Base-by-base conservation (phyloP, 2,797 vertebrate species). In the Geotrypetes seraphini region DNA sequence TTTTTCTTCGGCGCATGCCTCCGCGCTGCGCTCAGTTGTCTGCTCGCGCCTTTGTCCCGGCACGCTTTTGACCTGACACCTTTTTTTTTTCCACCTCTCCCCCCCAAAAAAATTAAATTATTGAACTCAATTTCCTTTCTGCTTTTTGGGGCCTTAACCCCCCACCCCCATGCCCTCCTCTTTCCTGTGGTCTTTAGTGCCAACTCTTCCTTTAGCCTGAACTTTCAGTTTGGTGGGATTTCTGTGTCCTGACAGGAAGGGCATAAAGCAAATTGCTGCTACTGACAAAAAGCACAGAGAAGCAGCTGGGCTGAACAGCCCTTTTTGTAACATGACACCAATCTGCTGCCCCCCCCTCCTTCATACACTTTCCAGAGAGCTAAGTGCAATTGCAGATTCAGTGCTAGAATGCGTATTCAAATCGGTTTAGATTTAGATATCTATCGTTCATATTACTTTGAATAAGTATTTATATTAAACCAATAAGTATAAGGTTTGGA, bases 201-300 rank as follows among this genome's bases (percentile, higher is more conserved):
- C 15, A 64, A 46, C 53, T 48, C 42, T 49, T 59, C 47, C 0
- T 46, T 40, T 61, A 39, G 39, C 22, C 33, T 49, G 54, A 56
- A 51, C 48, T 49, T 43, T 62, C 64, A 52, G 32, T 53, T 60
- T 57, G 45, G n/a, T n/a, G n/a, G n/a, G 53, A 32, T 59, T n/a
- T 31, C 13, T 10, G 20, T 53, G 41, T 41, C 50, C 60, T 39
- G 39, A 50, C 33, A 57, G 59, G 59, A 69, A 67, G 53, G 42
- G 49, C 70, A 58, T 43, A 56, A 54, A 54, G 53, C 44, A 55
- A n/a, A 48, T 61, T 28, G 2, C 51, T 55, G 48, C 61, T 52
- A 36, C 33, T 43, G 59, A 63, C 59, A 62, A 60, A 64, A 69
- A 44, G 40, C 33, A 53, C 45, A 16, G 28, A 50, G 40, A 37